Base-by-base conservation (phyloP, 2,888 invertebrate species). In the Seira musarum region DNA sequence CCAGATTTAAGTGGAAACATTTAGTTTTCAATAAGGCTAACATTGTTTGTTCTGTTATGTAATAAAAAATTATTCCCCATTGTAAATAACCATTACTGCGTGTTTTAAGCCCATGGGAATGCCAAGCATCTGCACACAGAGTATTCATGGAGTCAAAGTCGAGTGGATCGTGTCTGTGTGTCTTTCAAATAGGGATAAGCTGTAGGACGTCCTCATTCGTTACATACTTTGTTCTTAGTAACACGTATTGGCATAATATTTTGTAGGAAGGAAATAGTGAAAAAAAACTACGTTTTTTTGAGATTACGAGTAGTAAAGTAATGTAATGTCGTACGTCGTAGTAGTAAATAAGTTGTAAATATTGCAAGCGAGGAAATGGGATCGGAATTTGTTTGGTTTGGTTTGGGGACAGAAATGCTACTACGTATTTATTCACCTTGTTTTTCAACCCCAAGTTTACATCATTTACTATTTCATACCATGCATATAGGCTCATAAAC, bases 261-360 rank as follows among this genome's bases (percentile, higher is more conserved):
- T 5, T 5, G 30, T 8, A 30, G 30, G 30, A 30, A 68, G 72
- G 61, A 79, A 77, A 72, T 79, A 66, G 67, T 63, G 35, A 8
- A 30, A 30, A 30, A 30, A 30, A 30, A 30, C 30, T 30, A 30
- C 30, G 30, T 8, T 30, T 30, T 30, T 30, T 8, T 8, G 30
- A 30, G 30, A 30, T 30, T 30, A 30, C 30, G 30, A 30, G 30
- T 30, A 30, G 30, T 30, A 30, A 30, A 30, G 30, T 30, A 30
- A 30, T 30, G 30, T 30, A 30, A 30, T 30, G 30, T 30, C 30
- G 30, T 30, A 30, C 30, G 2, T 8, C 30, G 30, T 30, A 30
- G 30, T 70, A 66, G 74, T 80, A 80, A 80, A 80, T 80, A 75
- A 80, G 80, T 75, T 74, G 74, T 80, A 80, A 80, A 80, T 67